A percentile compares a stretch with the other conserved stretches of the same genome.
phyloP scores from a whole-genome alignment of 1,140 invertebrate genomes.

The Drosophila pallidifrons region DNA sequence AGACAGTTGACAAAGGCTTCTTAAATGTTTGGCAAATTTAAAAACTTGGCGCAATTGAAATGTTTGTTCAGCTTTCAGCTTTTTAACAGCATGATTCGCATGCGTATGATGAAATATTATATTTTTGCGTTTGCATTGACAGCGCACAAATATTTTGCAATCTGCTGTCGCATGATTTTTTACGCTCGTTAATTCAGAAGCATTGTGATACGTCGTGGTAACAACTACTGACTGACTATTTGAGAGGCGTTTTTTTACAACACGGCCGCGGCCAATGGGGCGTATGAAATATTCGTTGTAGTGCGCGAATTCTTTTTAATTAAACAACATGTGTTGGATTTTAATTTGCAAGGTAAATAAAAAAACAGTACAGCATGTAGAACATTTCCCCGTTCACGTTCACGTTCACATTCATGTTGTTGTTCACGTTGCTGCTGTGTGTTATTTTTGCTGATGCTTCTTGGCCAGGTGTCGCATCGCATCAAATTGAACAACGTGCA shows the following conservation, averaged over 20 bases:
- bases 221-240: not conserved
- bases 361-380: conserved; percentile 62
- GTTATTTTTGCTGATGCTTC: conserved; percentile 25
- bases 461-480: conserved; percentile 69
- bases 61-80: conserved; percentile 2
- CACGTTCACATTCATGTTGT: not conserved
- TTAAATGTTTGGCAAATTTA: conserved; percentile 7
- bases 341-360: conserved; percentile 80
- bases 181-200: conserved; percentile 74
- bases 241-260: conserved; percentile 16
- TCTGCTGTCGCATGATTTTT: conserved; percentile 76
- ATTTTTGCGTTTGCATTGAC: conserved; percentile 22
- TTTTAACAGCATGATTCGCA: conserved; percentile 8
- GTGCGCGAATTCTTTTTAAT: conserved; percentile 64
- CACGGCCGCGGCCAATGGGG: conserved; percentile 19
- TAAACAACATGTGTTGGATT: conserved; percentile 79
- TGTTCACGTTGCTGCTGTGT: conserved; percentile 10
- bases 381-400: conserved; percentile 47
- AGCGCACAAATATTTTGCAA: conserved; percentile 60
- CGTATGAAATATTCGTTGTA: conserved; percentile 51
- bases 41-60: not conserved
- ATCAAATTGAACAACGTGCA: conserved; percentile 72
- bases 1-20: not conserved
- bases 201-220: conserved; percentile 39
- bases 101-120: conserved; percentile 20